A percentile compares a stretch with the other conserved stretches of the same genome.
phyloP scores from a whole-genome alignment of 2,113 vertebrate genomes.

The Chamaetylas fuelleborni region DNA sequence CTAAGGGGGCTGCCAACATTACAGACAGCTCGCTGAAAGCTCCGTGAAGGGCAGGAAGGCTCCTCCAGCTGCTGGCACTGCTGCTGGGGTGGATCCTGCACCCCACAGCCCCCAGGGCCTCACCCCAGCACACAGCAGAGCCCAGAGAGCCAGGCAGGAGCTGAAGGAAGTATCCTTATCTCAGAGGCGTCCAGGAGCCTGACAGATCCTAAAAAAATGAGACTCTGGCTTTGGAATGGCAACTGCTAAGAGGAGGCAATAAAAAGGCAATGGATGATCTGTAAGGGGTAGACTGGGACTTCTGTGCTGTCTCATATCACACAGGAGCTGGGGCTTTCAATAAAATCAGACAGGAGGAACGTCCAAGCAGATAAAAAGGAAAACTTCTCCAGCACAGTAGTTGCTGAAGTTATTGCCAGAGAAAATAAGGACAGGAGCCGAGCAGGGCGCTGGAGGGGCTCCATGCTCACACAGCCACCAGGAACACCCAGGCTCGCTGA shows the following conservation, averaged over 20 bases:
- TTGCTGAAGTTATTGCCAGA: background rate
- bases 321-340: background rate
- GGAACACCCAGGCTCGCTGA: background rate
- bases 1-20: background rate
- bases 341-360: background rate
- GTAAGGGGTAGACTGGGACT: background rate
- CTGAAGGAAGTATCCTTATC: background rate
- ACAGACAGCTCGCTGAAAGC: constrained; percentile 18
- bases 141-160: too few species aligned
- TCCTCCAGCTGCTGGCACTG: background rate
- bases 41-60: background rate
- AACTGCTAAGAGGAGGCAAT: background rate
- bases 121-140: accelerated
- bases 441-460: background rate
- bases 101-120: accelerated
- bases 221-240: background rate
- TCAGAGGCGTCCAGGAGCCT: background rate
- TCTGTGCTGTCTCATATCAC: background rate
- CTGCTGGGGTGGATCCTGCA: background rate
- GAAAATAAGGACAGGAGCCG: background rate
- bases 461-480: accelerated
- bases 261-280: background rate
- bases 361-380: background rate
- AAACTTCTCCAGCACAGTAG: background rate
- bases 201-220: background rate